These are phyloP conservation scores for Geococcyx californianus DNA, from an alignment of 2,113 vertebrate species.

Conservation along the genomic window DNA sequence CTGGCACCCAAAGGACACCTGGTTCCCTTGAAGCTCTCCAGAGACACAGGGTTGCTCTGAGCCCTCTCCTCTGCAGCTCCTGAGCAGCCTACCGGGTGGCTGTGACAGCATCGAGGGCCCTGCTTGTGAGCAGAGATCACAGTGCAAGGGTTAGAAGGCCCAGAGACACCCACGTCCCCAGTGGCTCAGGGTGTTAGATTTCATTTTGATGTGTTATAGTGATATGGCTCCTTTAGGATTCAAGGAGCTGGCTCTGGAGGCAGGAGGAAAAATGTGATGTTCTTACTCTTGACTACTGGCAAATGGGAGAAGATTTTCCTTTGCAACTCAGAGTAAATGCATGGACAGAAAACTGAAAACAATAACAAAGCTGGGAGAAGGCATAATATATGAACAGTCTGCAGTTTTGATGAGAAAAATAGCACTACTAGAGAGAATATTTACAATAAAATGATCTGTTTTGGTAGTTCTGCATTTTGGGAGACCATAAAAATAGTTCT, in stretches of 20 bases:
- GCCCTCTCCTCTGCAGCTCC: neutral
- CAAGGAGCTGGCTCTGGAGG: neutral
- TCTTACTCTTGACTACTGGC: neutral
- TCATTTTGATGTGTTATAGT: neutral
- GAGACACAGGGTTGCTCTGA: neutral
- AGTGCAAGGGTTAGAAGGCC: neutral
- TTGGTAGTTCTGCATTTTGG: neutral
- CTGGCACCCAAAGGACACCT: neutral
- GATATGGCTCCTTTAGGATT: neutral
- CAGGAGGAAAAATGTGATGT: neutral
- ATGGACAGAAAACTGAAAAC: neutral
- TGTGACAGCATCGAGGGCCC: neutral
- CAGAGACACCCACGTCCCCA: neutral
- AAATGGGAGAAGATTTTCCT: neutral
- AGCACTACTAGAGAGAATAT: neutral
- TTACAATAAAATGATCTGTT: neutral
- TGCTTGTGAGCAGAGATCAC: neutral
- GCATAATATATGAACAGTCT: neutral
- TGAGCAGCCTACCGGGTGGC: neutral
- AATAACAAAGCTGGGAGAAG: neutral
- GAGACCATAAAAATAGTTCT: neutral
- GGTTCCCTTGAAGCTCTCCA: neutral
- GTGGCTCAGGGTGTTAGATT: neutral
- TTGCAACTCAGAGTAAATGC: neutral
- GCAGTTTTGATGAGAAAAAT: neutral